phyloP scores from a whole-genome alignment of 2,797 vertebrate genomes.

The Xenops minutus region DNA sequence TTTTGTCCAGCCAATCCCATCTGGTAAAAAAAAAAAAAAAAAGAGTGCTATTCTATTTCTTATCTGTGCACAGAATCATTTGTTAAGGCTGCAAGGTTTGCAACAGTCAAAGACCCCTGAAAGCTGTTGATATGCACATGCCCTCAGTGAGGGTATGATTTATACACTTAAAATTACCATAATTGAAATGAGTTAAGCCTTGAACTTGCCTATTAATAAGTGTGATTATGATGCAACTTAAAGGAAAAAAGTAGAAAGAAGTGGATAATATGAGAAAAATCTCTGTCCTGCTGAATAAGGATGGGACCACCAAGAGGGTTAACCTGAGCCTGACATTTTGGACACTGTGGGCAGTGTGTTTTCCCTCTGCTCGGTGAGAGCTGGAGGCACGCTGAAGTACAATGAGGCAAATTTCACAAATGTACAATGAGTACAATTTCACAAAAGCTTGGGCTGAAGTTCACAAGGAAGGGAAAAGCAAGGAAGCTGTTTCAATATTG shows the following conservation, averaged over 20 bases:
- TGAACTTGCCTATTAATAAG: not conserved
- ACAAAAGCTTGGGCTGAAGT: not conserved
- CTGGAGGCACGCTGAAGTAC: not conserved
- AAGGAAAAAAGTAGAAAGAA: not conserved
- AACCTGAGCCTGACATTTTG: not conserved
- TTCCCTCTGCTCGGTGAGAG: not conserved
- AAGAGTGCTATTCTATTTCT: not conserved
- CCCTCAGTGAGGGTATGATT: not conserved
- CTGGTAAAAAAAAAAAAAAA: not conserved
- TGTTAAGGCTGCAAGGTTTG: not conserved
- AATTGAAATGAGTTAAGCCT: not conserved
- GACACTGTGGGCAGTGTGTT: not conserved
- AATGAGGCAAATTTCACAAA: not conserved
- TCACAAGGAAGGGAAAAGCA: not conserved
- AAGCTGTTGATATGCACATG: not conserved
- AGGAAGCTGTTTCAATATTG: not conserved
- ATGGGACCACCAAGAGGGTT: not conserved
- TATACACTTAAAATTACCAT: not conserved
- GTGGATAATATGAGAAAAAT: not conserved
- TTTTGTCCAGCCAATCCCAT: accelerated
- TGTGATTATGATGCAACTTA: not conserved
- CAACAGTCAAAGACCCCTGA: not conserved
- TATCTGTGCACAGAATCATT: not conserved
- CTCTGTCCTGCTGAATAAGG: not conserved
- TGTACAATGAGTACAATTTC: not conserved